Base-by-base conservation (phyloP, 2,888 invertebrate genomes). In the Oscheius onirici region DNA sequence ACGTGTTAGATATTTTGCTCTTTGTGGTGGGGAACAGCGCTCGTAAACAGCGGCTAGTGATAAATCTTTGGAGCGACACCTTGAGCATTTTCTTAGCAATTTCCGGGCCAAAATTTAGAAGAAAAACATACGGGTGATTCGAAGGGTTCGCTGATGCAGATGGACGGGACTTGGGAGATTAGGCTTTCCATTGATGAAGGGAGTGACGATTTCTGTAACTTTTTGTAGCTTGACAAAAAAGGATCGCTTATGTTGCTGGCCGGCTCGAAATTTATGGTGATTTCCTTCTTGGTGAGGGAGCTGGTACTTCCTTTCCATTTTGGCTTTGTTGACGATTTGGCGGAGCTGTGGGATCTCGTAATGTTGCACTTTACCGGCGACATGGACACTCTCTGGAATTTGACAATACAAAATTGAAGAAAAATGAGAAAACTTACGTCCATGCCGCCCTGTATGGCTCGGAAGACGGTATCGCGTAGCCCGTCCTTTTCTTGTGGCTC, bases 1-100 rank as follows among this genome's bases (percentile, higher is more conserved):
- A 63, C 63, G 63, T 63, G 63, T 63, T 63, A 63, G 63, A 63
- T 63, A 63, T 63, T 63, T 63, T 63, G 63, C 63, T 34, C 34
- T 34, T 8, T 49, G 63, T 46, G 46, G 63, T 46, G 49, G 61
- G 13, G 63, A 63, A 63, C 63, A 63, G 63, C 63, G 63, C 46
- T 63, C 63, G 63, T 63, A 63, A 63, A 63, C 63, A 63, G 63
- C 63, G 63, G 26, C 63, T 49, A 41, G 63, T 49, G 46, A 63
- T 63, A 63, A 63, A 63, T 63, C 63, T 46, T 15, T 17, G 46
- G 17, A 17, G 34, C 34, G 60, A 60, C 60, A 60, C 43, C 60
- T 60, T 41, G 43, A 17, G 49, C 49, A 3, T 49, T 49, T 20
- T 17, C 17, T 49, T 49, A 10, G 17, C 20, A 17, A 20, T 22